Conservation (phyloP, 2,113 vertebrate species). For the Xenopus tropicalis region UCB_Xtro_10.0 CM004443.2:174880001-174880500, state of each 20-base stretch:
- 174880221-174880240: conserved; percentile 39
- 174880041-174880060: too few species aligned
- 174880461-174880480: conserved; percentile 28
- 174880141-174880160: conserved; percentile 24
- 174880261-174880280: conserved; percentile 49
- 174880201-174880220: conserved; percentile 16
- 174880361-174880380: conserved; percentile 47
- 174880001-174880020: too few species aligned
- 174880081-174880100: not conserved
- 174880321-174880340: conserved; percentile 46
- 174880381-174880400: conserved; percentile 34
- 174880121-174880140: conserved; percentile 33
- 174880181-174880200: conserved; percentile 46
- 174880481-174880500: conserved; percentile 19
- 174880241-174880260: conserved; percentile 46
- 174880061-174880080: too few species aligned
- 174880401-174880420: conserved; percentile 33
- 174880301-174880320: conserved; percentile 45
- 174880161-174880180: conserved; percentile 38
- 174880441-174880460: conserved; percentile 43
- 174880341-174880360: conserved; percentile 46
- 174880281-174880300: conserved; percentile 50
- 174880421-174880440: conserved; percentile 41
- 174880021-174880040: too few species aligned
- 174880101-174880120: conserved; percentile 4